A percentile compares a stretch with the other conserved stretches of the same genome.
These are phyloP conservation scores for Etheostoma perlongum DNA, from an alignment of 2,797 vertebrate species.

Conservation along the genomic window DNA sequence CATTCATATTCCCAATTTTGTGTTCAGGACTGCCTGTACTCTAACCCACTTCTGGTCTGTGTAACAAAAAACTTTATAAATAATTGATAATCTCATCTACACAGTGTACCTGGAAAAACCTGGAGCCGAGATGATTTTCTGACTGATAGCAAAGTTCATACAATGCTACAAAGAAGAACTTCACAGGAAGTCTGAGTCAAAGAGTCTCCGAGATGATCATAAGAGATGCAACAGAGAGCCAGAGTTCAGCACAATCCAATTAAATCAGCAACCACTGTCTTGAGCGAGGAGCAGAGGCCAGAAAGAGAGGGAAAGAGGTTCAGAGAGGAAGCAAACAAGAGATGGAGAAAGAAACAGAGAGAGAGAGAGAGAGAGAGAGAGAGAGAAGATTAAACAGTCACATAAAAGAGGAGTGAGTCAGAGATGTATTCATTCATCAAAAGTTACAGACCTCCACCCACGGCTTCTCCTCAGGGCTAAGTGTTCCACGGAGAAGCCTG, in stretches of 20 bases:
- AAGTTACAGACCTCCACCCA: conserved; percentile 88
- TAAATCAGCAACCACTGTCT: conserved; percentile 81
- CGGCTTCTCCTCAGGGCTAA: conserved; percentile 86
- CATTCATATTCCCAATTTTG: conserved; percentile 45
- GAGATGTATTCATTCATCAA: conserved; percentile 88
- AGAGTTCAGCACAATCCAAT: conserved; percentile 85
- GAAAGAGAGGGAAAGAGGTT: conserved; percentile 62
- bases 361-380: conserved; percentile 38
- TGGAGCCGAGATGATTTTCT: conserved; percentile 43
- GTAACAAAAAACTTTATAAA: conserved; percentile 58
- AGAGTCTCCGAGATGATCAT: conserved; percentile 77
- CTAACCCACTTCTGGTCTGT: conserved; percentile 57
- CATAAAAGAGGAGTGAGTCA: conserved; percentile 83
- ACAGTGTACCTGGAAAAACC: conserved; percentile 69
- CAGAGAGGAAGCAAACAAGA: conserved; percentile 64
- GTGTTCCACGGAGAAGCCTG: conserved; percentile 80
- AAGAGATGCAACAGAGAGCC: conserved; percentile 80
- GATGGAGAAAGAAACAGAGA: conserved; percentile 55
- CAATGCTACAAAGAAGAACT: conserved; percentile 73
- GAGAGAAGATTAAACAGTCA: conserved; percentile 80
- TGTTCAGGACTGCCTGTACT: conserved; percentile 32
- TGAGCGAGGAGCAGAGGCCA: conserved; percentile 81
- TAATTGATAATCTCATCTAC: conserved; percentile 72
- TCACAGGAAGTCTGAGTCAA: conserved; percentile 80
- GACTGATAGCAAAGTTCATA: conserved; percentile 71